Conservation (phyloP, 2,797 vertebrate species). For the Hippocampus kuda region DNA sequence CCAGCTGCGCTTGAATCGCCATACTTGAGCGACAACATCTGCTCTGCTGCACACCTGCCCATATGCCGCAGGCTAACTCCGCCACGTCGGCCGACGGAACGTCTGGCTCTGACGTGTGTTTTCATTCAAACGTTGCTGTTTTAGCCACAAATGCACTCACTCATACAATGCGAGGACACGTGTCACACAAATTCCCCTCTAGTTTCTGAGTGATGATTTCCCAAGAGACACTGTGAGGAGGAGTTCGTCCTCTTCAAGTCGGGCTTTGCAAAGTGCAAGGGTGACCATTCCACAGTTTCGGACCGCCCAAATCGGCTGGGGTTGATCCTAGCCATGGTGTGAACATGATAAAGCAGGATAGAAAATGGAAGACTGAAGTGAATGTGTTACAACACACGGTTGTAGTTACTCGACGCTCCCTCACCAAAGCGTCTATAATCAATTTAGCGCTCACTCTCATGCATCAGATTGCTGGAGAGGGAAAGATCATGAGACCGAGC, state of each 20-base stretch:
- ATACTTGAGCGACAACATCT: constrained; percentile 39
- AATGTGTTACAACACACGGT: background rate
- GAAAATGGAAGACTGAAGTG: background rate
- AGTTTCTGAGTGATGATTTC: background rate
- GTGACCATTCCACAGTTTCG: background rate
- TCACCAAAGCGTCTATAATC: constrained; percentile 6
- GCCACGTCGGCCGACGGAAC: background rate
- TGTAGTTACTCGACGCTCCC: constrained; percentile 5
- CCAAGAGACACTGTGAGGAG: background rate
- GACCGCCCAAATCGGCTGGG: background rate
- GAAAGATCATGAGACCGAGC: constrained; percentile 3
- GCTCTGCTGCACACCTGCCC: constrained; percentile 17
- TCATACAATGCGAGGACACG: constrained; percentile 16
- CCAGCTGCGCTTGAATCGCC: constrained; percentile 24
- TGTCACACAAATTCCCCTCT: background rate
- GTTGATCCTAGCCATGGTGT: background rate
- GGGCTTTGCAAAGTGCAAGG: background rate
- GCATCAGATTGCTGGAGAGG: constrained; percentile 1
- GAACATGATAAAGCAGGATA: background rate
- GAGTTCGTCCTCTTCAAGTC: too few relatives aligned
- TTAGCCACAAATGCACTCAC: constrained; percentile 29
- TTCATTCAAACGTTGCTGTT: constrained; percentile 19
- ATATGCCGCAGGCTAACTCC: constrained; percentile 9
- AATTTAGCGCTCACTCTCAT: background rate
- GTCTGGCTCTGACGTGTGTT: background rate